Evolutionary conservation across 2,888 invertebrate genomes (phyloP), one percentile per base, ranked within the genome.

Genomic region (Acleris sparsana): DNA sequence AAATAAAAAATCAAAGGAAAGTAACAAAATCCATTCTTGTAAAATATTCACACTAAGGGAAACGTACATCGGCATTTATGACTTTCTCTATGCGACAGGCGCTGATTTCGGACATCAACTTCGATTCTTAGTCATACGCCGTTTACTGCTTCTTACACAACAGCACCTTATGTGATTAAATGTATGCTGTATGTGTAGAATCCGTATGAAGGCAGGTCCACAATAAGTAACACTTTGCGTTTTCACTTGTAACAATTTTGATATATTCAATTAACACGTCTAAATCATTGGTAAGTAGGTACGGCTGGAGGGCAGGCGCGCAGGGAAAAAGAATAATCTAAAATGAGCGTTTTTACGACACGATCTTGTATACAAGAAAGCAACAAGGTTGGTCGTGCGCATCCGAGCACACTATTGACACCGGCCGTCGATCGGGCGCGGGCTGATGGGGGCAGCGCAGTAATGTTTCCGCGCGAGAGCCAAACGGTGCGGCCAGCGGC

Each of bases 401-500:
- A 82, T 73, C 83, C 80, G 75, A 81, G 84, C 85, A 83, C 85
- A 79, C 75, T 78, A 85, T 83, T 82, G 85, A 84, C 84, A 83
- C 79, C 74, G 83, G 80, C 77, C 80, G 79, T 77, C 79, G 80
- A 83, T 81, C 79, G 77, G 76, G 72, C 77, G 78, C 76, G 66
- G 71, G 64, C 77, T 76, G 76, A 25, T 44, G 17, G 80, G 76
- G 77, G 74, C 74, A 72, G 80, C 75, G 72, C 57, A 53, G 53
- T 52, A 61, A 60, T 51, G 52, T 56, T 52, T 53, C 72, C 76
- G 74, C 73, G 72, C 70, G 70, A 71, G 62, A 66, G 58, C 71
- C 73, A 74, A 76, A 72, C 84, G 86, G 87, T 80, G 89, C 88
- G 82, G 83, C 84, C 83, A 78, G 80, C 78, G 80, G 82, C 85